Base-by-base conservation (phyloP, 2,888 invertebrate species). In the Heliconius hortense region DNA sequence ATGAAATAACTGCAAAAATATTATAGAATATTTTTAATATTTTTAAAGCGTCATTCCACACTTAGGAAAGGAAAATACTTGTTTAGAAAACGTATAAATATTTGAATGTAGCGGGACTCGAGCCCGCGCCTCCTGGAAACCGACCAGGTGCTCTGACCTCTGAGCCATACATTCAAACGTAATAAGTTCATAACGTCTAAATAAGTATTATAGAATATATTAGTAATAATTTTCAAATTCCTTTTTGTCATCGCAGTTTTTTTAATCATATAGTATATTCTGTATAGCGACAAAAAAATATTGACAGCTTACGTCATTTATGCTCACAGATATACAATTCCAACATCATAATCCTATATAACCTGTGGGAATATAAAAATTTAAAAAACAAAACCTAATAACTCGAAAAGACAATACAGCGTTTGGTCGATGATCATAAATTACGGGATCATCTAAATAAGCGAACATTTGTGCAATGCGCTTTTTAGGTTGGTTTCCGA, bases 381-480 rank as follows among this genome's bases (percentile, higher is more conserved):
- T 72, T 76, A 76, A 78, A 71, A 79, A 77, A 77, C 75, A 76
- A 78, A n/a, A 79, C 76, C 79, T 82, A 81, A 84, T 84, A 83
- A 82, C 82, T 81, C 80, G 80, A 79, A 82, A 79, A 80, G 82
- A 82, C 81, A 81, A 82, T 81, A 80, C 81, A 79, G 79, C 77
- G 79, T 80, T 80, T 81, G 78, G 82, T 81, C 76, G 81, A 81
- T 75, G 81, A 82, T 80, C 80, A 83, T 82, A 82, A 82, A 84
- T 83, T 83, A 81, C 79, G 78, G 81, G 82, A 82, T 82, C 80
- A 79, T 81, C 86, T 86, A 89, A 89, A 88, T 89, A 89, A 89
- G 86, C 89, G 86, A 89, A 90, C 86, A 87, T 88, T 87, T 87
- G 86, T 85, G 87, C 89, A 87, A 88, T 89, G 88, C 86, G 84